Base-by-base conservation (phyloP, 2,797 vertebrate species). In the Acestrorhynchus altus region DNA sequence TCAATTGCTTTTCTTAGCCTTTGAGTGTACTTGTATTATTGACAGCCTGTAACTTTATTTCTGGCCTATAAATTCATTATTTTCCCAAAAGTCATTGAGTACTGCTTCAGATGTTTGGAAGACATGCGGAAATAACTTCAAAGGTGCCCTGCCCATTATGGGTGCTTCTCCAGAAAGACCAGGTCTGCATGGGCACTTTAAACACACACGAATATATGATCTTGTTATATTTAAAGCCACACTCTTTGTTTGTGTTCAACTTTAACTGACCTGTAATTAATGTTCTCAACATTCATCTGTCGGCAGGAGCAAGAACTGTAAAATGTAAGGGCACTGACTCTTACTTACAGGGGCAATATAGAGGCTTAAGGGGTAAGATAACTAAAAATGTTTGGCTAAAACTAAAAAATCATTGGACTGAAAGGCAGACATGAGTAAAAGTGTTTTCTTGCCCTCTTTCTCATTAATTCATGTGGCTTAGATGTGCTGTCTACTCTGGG, bases 261-360 rank as follows among this genome's bases (percentile, higher is more conserved):
- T 52, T 74, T 39, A 74, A 52, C 28, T 66, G 28, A 39, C 54
- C 63, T 40, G 8, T 35, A 46, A 66, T 49, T 35, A 44, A 44
- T 70, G n/a, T 28, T 15, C 69, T 40, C 35, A 73, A 49, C 63
- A 59, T 46, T 40, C 70, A 73, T 59, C 52, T 59, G 42, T 42
- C 54, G 61, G 71, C 63, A 74, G 64, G 56, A 74, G 31, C 63
- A 68, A 6, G 39, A 51, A 46, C 72, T 15, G 52, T 59, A 47
- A 40, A 72, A 79, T 22, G 54, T 68, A 74, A 74, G 60, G 73
- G 68, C 49, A 13, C 54, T 11, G 46, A 61, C 57, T 52, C 16
- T 49, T 42, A 64, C 28, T 40, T n/a, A n/a, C 54, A 20, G 63
- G 61, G 65, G 70, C 31, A 44, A 67, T 46, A 52, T 24, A 67